These are phyloP conservation scores for Apostichopus californicus DNA, from an alignment of 35 echinoderm and acorn worm species.

Conservation along the genomic window DNA sequence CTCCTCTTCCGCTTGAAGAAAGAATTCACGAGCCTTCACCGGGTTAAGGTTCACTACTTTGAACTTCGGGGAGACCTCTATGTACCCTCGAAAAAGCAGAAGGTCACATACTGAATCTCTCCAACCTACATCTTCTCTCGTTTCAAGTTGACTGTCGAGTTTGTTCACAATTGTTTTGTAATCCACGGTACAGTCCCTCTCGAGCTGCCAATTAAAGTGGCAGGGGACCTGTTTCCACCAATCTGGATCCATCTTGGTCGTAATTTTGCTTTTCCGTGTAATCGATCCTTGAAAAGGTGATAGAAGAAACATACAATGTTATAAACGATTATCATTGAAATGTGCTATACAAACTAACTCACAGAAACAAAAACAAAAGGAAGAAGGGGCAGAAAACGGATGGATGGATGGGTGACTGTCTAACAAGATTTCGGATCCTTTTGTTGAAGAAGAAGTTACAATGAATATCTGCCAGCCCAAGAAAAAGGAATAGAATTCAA, in stretches of 20 bases:
- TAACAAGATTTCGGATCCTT: no score
- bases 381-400: no score
- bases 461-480: no score
- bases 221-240: slow-evolving; percentile 34
- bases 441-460: no score
- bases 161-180: not conserved
- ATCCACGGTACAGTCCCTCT: not conserved
- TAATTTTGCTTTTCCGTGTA: no score
- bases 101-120: not conserved
- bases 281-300: no score
- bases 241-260: not conserved
- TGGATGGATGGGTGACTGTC: no score
- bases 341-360: no score
- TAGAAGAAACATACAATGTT: no score
- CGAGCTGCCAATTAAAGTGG: slow-evolving; percentile 45
- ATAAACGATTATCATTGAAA: no score
- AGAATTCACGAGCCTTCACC: slow-evolving; percentile 13
- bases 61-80: slow-evolving; percentile 18
- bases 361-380: no score
- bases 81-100: slow-evolving; percentile 28
- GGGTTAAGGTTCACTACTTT: slow-evolving; percentile 5
- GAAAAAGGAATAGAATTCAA: no score
- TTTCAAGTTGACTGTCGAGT: slow-evolving; percentile 37
- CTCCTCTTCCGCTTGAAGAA: slow-evolving; percentile 3
- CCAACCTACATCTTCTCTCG: not conserved